Evolutionary conservation across 2,888 invertebrate species (phyloP).

Genomic region (Napeogenes inachia): DNA sequence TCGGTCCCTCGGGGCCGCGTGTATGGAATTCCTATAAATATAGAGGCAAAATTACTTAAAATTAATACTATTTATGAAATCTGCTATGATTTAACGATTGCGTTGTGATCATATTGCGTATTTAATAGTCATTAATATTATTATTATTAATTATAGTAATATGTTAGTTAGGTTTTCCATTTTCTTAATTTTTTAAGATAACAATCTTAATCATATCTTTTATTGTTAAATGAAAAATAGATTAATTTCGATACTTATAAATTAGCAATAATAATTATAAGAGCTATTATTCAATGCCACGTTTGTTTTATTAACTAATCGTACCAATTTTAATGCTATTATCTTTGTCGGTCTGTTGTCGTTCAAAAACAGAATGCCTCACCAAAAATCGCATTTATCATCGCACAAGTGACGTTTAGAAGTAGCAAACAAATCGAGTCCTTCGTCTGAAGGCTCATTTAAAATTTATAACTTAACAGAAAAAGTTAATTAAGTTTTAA

Average conservation of each 20-base stretch:
- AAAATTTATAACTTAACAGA: conserved; percentile 64
- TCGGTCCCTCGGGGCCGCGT: conserved; percentile 69
- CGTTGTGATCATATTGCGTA: too few relatives aligned
- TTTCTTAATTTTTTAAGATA: too few relatives aligned
- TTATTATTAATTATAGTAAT: too few relatives aligned
- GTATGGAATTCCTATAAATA: conserved; percentile 53
- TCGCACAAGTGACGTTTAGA: conserved; percentile 71
- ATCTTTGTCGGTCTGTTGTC: conserved; percentile 57
- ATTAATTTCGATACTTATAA: background rate
- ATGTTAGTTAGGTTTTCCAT: too few relatives aligned
- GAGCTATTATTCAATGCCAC: conserved; percentile 22
- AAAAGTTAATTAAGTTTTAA: conserved; percentile 78
- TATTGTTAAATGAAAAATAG: background rate
- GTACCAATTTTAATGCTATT: conserved; percentile 35
- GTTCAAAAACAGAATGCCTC: conserved; percentile 64
- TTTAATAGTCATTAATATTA: too few relatives aligned
- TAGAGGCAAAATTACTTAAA: conserved; percentile 29
- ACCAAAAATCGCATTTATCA: conserved; percentile 72
- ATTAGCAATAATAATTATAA: background rate
- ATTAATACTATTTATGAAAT: conserved; percentile 8
- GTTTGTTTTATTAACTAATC: conserved; percentile 19
- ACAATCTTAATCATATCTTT: too few relatives aligned
- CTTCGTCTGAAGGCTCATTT: conserved; percentile 63
- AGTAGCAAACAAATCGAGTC: conserved; percentile 75
- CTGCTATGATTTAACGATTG: conserved; percentile 1